phyloP scores from a whole-genome alignment of 2,888 invertebrate genomes.

The Alloplasta piceator region DNA sequence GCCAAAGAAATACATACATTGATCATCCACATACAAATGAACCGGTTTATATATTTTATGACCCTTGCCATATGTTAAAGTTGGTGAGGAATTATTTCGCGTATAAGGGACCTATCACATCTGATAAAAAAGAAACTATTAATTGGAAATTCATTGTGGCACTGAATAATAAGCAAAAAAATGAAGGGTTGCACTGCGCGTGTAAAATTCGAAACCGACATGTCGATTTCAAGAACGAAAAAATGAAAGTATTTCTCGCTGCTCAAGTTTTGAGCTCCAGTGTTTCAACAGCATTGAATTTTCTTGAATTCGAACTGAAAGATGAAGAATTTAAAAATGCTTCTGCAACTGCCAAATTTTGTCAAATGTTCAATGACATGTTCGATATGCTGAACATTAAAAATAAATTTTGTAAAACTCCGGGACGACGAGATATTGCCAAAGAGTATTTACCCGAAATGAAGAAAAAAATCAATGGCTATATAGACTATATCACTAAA shows the following conservation, averaged over 20 bases:
- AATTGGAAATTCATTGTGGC: conserved; percentile 7
- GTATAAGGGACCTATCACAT: no score
- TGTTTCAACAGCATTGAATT: not conserved
- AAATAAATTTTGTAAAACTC: conserved; percentile 45
- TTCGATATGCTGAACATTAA: conserved; percentile 44
- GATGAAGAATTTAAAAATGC: conserved; percentile 1
- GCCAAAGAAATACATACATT: no score
- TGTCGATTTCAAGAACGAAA: conserved; percentile 8
- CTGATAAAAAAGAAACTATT: no score
- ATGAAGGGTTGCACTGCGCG: not conserved
- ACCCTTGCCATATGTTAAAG: no score
- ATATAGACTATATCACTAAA: conserved; percentile 36
- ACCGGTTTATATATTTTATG: no score
- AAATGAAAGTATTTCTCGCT: conserved; percentile 20
- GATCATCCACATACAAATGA: no score
- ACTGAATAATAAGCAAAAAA: not conserved
- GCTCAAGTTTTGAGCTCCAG: conserved; percentile 11
- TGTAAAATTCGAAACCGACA: conserved; percentile 15
- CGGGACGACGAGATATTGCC: conserved; percentile 11
- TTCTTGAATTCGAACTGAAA: not conserved
- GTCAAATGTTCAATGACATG: conserved; percentile 38
- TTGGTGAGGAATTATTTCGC: no score
- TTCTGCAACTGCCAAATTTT: conserved; percentile 8
- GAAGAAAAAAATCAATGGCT: conserved; percentile 26
- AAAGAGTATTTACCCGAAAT: conserved; percentile 10